Conservation (phyloP, 2,113 vertebrate genomes). For the Emydura subglobosa region DNA sequence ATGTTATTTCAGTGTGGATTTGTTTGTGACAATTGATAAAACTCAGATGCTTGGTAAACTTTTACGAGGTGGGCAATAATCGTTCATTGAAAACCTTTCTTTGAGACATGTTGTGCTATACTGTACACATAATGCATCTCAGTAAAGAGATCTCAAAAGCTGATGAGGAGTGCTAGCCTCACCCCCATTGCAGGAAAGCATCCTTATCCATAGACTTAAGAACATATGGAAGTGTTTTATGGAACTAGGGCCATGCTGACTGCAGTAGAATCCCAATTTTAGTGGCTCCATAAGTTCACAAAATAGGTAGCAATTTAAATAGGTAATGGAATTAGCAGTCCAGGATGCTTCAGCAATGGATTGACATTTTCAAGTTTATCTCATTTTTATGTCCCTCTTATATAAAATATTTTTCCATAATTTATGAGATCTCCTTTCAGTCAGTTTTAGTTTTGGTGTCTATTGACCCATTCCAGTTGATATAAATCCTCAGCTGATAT, state of each 20-base stretch:
- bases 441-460: slow-evolving; percentile 18
- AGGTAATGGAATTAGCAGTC: neutral
- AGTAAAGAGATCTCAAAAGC: neutral
- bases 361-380: neutral
- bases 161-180: fast-evolving
- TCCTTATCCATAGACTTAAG: neutral
- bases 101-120: neutral
- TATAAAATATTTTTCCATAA: neutral
- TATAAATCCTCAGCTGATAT: neutral
- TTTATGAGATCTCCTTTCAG: neutral
- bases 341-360: neutral
- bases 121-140: neutral
- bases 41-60: slow-evolving; percentile 47
- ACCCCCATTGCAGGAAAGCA: fast-evolving
- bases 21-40: slow-evolving; percentile 43
- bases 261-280: neutral
- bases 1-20: neutral
- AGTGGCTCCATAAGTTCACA: neutral
- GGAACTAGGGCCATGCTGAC: neutral
- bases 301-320: slow-evolving; percentile 7
- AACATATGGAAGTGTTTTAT: neutral
- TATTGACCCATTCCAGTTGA: neutral
- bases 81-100: slow-evolving; percentile 24
- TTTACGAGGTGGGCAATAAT: slow-evolving; percentile 46
- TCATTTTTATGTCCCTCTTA: neutral